phyloP scores from a whole-genome alignment of 2,888 invertebrate species.

The Eupelmus urozonus region DNA sequence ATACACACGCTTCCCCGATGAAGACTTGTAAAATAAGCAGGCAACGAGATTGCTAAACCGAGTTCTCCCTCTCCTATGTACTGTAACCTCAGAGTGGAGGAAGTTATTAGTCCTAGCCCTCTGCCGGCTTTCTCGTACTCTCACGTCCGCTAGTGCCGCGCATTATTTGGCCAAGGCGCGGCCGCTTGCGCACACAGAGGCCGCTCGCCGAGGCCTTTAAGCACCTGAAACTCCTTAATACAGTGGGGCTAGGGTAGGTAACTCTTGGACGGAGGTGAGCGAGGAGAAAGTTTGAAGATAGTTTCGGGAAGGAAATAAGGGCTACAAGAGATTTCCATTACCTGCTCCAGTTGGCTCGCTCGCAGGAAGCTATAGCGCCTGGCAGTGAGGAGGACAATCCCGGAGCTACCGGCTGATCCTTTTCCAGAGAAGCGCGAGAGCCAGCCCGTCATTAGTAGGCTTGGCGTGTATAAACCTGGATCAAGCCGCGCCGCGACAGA shows the following conservation, averaged over 20 bases:
- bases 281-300: conserved; percentile 59
- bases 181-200: background rate
- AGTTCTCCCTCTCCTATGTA: conserved; percentile 18
- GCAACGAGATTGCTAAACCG: background rate
- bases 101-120: conserved; percentile 43
- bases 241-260: conserved; percentile 44
- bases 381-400: conserved; percentile 19
- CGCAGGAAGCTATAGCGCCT: background rate
- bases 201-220: conserved; percentile 48
- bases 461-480: conserved; percentile 10
- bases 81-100: no score
- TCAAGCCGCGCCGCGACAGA: conserved; percentile 10
- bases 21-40: background rate
- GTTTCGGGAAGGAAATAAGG: conserved; percentile 61
- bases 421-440: no score
- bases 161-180: conserved; percentile 46
- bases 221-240: conserved; percentile 62
- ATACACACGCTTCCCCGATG: no score
- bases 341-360: conserved; percentile 57
- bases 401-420: background rate
- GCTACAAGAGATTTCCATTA: conserved; percentile 68
- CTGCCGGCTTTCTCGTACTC: background rate
- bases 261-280: conserved; percentile 21
- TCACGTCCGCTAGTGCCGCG: conserved; percentile 1
- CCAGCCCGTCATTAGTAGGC: conserved; percentile 5